A percentile compares a stretch with the other conserved stretches of the same genome.
Conservation (phyloP, 2,797 vertebrate species). For the Sebastes variabilis region DNA sequence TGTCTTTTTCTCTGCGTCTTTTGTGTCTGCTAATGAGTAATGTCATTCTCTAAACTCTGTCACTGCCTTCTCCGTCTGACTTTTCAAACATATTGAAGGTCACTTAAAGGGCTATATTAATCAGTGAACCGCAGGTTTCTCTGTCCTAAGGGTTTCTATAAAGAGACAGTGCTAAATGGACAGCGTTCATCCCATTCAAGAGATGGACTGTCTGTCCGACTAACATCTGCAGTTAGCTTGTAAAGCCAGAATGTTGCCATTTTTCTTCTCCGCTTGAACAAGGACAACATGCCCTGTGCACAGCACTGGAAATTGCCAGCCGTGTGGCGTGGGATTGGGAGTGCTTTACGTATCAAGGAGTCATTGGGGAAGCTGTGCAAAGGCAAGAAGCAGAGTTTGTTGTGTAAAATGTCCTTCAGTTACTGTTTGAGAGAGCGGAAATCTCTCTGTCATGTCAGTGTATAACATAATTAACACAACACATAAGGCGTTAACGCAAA, state of each 20-base stretch:
- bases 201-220: background rate
- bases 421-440: background rate
- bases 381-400: background rate
- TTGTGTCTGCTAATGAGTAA: slow-evolving; percentile 28
- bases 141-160: background rate
- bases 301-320: background rate
- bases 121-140: slow-evolving; percentile 2
- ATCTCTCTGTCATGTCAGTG: background rate
- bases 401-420: background rate
- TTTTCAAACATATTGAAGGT: slow-evolving; percentile 17
- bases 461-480: background rate
- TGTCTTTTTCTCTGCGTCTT: slow-evolving; percentile 13
- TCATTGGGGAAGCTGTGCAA: background rate
- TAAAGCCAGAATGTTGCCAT: background rate
- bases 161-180: slow-evolving; percentile 6
- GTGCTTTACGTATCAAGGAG: background rate
- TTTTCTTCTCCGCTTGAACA: background rate
- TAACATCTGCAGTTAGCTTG: background rate
- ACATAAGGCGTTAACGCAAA: too few relatives aligned
- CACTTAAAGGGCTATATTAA: background rate
- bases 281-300: background rate
- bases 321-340: background rate
- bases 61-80: background rate
- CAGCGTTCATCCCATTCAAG: background rate
- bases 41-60: background rate